phyloP scores from a whole-genome alignment of 1,140 invertebrate genomes.

The Himalopsyche phryganea region DNA sequence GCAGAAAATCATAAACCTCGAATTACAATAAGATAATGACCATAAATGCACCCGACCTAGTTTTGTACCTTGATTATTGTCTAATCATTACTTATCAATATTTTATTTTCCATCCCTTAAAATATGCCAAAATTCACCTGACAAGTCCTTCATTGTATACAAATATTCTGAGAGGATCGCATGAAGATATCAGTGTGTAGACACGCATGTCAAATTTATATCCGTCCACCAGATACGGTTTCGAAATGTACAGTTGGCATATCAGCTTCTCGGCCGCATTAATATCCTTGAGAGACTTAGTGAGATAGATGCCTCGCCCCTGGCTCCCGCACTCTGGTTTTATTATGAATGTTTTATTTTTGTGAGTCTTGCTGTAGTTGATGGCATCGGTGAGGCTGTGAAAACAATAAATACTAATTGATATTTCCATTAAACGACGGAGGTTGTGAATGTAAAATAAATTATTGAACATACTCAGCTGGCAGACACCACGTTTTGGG shows the following conservation, averaged over 20 bases:
- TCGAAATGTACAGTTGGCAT: conserved; percentile 63
- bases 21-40: too few relatives aligned
- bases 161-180: conserved; percentile 89
- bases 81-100: too few relatives aligned
- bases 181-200: conserved; percentile 90
- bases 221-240: conserved; percentile 88
- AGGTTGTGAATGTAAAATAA: too few relatives aligned
- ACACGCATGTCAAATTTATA: conserved; percentile 97
- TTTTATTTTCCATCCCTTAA: too few relatives aligned
- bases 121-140: conserved; percentile 60
- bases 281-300: conserved; percentile 72
- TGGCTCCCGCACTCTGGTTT: conserved; percentile 87
- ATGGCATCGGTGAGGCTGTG: conserved; percentile 60
- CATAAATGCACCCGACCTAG: too few relatives aligned
- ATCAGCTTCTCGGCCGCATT: conserved; percentile 76
- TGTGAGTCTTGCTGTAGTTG: conserved; percentile 61
- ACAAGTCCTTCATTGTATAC: conserved; percentile 95
- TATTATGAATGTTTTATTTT: conserved; percentile 78
- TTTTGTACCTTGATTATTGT: too few relatives aligned
- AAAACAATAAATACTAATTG: conserved; percentile 11
- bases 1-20: too few relatives aligned
- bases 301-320: conserved; percentile 81
- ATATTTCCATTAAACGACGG: too few relatives aligned
- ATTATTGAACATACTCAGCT: conserved; percentile 81
- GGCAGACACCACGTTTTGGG: conserved; percentile 92